phyloP scores from a whole-genome alignment of 2,888 invertebrate species.

The Trissonchulus sp. region DNA sequence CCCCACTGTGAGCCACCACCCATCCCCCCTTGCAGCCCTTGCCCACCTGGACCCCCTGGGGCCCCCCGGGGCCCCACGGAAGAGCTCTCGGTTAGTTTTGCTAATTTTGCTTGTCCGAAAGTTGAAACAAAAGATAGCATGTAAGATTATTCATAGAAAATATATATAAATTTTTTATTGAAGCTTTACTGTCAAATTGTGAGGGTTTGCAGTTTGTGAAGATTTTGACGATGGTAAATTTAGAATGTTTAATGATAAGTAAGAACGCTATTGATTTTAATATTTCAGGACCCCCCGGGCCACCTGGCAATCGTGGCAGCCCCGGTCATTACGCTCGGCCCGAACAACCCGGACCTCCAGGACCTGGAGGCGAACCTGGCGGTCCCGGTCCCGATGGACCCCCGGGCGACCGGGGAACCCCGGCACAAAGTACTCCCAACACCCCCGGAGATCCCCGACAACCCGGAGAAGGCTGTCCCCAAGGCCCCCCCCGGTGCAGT shows the following conservation, averaged over 20 bases:
- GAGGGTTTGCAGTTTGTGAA: no score
- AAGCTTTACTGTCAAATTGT: no score
- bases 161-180: no score
- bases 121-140: no score
- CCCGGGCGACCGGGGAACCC: constrained; percentile 17
- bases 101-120: no score
- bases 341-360: constrained; percentile 26
- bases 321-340: constrained; percentile 14
- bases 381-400: constrained; percentile 20
- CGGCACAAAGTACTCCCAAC: constrained; percentile 4
- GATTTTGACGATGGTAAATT: no score
- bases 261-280: no score
- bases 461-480: constrained; percentile 33
- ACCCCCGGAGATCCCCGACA: constrained; percentile 43
- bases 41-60: constrained; percentile 15
- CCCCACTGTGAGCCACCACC: constrained; percentile 7
- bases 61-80: neutral
- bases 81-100: neutral
- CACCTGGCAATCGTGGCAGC: neutral
- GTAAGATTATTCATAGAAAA: no score
- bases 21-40: constrained; percentile 10
- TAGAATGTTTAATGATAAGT: no score
- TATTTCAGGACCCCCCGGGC: no score
- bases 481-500: constrained; percentile 38
- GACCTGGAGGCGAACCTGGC: constrained; percentile 25